Conservation (phyloP, 1,140 invertebrate genomes). For the Maconellicoccus hirsutus region DNA sequence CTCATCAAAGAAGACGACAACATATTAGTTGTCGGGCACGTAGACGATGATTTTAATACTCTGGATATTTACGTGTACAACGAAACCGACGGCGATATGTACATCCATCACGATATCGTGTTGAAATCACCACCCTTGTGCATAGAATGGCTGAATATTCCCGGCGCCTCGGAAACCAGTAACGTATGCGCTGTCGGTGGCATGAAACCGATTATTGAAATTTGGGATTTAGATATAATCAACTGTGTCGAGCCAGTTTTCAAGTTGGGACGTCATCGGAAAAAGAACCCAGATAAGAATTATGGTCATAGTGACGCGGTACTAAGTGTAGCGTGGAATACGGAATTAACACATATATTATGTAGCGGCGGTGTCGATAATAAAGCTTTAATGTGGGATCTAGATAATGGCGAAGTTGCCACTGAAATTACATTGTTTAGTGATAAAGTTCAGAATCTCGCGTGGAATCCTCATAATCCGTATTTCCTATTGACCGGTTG, state of each 20-base stretch:
- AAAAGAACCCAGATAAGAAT: constrained; percentile 38
- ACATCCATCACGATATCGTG: constrained; percentile 86
- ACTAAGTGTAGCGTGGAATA: constrained; percentile 83
- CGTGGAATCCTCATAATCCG: constrained; percentile 75
- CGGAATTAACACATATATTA: constrained; percentile 61
- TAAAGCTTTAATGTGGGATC: constrained; percentile 85
- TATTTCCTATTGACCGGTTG: constrained; percentile 68
- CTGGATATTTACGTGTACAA: constrained; percentile 90
- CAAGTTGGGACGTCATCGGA: constrained; percentile 65
- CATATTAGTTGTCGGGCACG: constrained; percentile 75
- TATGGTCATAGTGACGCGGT: constrained; percentile 81
- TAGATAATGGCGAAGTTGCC: constrained; percentile 60
- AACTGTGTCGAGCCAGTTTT: constrained; percentile 75
- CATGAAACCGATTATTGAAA: constrained; percentile 80
- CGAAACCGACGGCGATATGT: constrained; percentile 72
- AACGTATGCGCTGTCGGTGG: constrained; percentile 84
- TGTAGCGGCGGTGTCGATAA: constrained; percentile 86
- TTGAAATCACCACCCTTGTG: constrained; percentile 78
- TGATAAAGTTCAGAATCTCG: constrained; percentile 72
- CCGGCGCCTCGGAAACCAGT: constrained; percentile 42
- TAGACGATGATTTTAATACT: constrained; percentile 68
- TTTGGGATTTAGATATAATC: constrained; percentile 92
- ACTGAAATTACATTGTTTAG: constrained; percentile 60
- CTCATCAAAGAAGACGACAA: constrained; percentile 82
- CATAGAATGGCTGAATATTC: constrained; percentile 83